Conservation (phyloP, 1,140 invertebrate genomes). For the Drosophila sturtevanti region DNA sequence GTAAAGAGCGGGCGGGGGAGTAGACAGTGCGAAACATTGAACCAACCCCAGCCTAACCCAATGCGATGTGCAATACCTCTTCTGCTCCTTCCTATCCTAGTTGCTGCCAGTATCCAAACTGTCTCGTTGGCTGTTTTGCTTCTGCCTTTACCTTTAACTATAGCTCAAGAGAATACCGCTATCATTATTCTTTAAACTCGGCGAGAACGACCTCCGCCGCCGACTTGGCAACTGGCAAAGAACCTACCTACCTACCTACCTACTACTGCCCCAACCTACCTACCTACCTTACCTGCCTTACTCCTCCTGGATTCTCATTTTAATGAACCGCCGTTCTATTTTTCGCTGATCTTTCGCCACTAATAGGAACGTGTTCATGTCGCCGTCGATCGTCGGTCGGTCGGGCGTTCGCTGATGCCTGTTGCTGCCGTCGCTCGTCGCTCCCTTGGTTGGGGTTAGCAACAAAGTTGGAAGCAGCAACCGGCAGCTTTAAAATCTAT, state of each 20-base stretch:
- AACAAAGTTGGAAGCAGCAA: constrained; percentile 63
- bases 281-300: constrained; percentile 18
- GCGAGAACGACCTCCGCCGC: constrained; percentile 54
- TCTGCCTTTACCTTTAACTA: constrained; percentile 60
- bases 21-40: neutral
- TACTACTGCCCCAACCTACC: neutral
- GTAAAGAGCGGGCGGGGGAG: constrained; percentile 64
- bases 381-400: constrained; percentile 45
- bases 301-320: constrained; percentile 73
- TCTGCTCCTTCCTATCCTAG: constrained; percentile 12
- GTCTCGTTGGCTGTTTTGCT: neutral
- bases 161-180: constrained; percentile 82
- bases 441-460: constrained; percentile 34
- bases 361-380: constrained; percentile 81
- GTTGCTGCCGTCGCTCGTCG: constrained; percentile 21
- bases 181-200: constrained; percentile 81
- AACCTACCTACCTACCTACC: constrained; percentile 17
- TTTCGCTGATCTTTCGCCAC: constrained; percentile 82
- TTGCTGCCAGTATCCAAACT: neutral
- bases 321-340: constrained; percentile 82
- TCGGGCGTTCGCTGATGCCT: constrained; percentile 29
- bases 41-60: neutral
- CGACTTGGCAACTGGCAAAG: constrained; percentile 18
- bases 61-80: constrained; percentile 1
- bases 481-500: constrained; percentile 75